Conservation (phyloP, 1,140 invertebrate species). For the Macrotrachela quadricornifera region DNA sequence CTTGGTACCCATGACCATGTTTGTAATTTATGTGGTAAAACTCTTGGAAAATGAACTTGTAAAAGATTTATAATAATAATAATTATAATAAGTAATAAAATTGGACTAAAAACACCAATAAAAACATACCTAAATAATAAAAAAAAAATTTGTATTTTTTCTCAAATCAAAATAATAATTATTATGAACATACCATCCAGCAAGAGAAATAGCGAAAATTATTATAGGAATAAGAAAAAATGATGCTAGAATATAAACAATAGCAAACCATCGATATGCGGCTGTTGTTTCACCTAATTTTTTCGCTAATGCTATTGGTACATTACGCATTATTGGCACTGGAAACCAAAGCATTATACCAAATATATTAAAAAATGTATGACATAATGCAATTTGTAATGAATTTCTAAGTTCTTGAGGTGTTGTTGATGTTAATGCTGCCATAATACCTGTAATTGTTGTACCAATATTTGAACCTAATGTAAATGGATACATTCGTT, state of each 20-base stretch:
- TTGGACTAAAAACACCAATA: not conserved
- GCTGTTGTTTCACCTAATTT: constrained; percentile 34
- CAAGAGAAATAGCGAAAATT: constrained; percentile 30
- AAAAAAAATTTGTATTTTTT: too few relatives aligned
- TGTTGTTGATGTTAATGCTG: constrained; percentile 31
- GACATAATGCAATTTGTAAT: constrained; percentile 41
- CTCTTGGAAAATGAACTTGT: not conserved
- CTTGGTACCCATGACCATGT: not conserved
- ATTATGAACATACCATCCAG: constrained; percentile 10
- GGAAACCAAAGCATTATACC: constrained; percentile 41
- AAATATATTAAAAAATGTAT: constrained; percentile 42
- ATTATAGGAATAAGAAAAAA: constrained; percentile 36
- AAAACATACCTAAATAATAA: not conserved
- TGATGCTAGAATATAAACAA: constrained; percentile 35
- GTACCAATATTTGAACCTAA: constrained; percentile 43
- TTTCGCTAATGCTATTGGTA: constrained; percentile 36
- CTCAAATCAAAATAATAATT: not conserved
- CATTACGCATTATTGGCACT: constrained; percentile 34
- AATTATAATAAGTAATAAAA: not conserved
- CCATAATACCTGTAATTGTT: constrained; percentile 37
- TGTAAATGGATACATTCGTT: constrained; percentile 40
- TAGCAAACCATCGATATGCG: constrained; percentile 38
- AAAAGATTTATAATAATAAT: not conserved
- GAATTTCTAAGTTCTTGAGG: constrained; percentile 21
- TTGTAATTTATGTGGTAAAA: not conserved